A percentile compares a stretch with the other conserved stretches of the same genome.
phyloP scores from a whole-genome alignment of 2,797 vertebrate genomes.

The Leucoraja ocellata region DNA sequence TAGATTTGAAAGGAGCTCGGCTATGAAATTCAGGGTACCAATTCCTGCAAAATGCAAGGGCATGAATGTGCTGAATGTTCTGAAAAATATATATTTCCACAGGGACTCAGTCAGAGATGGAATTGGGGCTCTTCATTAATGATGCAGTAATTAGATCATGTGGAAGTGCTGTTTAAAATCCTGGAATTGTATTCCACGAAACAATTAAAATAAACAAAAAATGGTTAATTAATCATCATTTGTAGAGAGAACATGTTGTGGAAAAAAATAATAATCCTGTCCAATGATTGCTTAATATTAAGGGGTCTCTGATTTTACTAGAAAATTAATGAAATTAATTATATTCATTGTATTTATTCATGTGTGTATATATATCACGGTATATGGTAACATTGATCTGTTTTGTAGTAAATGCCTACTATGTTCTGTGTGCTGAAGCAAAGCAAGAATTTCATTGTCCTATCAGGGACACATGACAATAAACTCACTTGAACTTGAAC shows the following conservation, averaged over 20 bases:
- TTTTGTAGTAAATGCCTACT: too few species aligned
- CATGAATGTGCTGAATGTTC: background rate
- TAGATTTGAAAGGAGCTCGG: too few species aligned
- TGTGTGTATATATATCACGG: too few species aligned
- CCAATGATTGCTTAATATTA: background rate
- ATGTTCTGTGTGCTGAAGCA: too few species aligned
- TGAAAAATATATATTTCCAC: background rate
- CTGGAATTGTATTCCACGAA: background rate
- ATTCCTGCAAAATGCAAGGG: background rate
- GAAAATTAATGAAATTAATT: background rate
- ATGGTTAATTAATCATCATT: background rate
- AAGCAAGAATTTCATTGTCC: too few species aligned
- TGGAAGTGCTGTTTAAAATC: background rate
- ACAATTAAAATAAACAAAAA: background rate
- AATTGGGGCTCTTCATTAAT: background rate
- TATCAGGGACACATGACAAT: too few species aligned
- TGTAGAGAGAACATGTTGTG: background rate
- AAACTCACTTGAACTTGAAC: too few species aligned
- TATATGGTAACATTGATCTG: too few species aligned
- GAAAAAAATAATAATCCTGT: background rate
- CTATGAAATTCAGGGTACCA: background rate
- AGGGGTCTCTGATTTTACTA: background rate
- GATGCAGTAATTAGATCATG: background rate
- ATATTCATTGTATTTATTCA: too few species aligned
- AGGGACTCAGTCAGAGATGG: background rate